A percentile compares a stretch with the other conserved stretches of the same genome.
phyloP scores from a whole-genome alignment of 2,797 vertebrate genomes.

The Sphaeramia orbicularis region DNA sequence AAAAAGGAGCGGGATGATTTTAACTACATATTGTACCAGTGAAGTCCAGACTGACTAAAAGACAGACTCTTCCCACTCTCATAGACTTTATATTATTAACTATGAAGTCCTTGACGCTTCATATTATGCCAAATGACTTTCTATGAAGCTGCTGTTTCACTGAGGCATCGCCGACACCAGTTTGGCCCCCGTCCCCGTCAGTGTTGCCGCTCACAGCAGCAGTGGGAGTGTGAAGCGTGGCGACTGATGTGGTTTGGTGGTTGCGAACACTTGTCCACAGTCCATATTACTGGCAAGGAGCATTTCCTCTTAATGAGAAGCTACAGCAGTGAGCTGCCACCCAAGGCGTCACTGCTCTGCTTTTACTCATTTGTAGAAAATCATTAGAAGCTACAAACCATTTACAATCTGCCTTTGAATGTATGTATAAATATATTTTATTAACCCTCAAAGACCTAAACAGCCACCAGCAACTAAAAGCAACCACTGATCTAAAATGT shows the following conservation, averaged over 20 bases:
- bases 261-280: slow-evolving; percentile 42
- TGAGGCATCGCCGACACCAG: neutral
- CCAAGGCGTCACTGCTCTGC: neutral
- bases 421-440: no score
- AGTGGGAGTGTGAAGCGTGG: slow-evolving; percentile 38
- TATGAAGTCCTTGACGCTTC: neutral
- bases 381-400: neutral
- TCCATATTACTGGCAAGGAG: slow-evolving; percentile 45
- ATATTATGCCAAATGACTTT: neutral
- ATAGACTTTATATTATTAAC: neutral
- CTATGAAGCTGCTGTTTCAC: neutral
- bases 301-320: slow-evolving; percentile 63
- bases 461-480: no score
- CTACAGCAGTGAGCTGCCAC: slow-evolving; percentile 23
- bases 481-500: no score
- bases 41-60: neutral
- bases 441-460: no score
- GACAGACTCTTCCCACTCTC: neutral
- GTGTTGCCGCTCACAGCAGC: slow-evolving; percentile 17
- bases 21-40: neutral
- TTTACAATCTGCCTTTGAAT: neutral
- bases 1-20: no score
- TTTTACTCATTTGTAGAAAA: neutral
- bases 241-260: slow-evolving; percentile 65
- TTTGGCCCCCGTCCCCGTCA: neutral